Evolutionary conservation across 2,113 vertebrate genomes (phyloP), one percentile per base, ranked within the genome.

Genomic region (Oryzias curvinotus): DNA sequence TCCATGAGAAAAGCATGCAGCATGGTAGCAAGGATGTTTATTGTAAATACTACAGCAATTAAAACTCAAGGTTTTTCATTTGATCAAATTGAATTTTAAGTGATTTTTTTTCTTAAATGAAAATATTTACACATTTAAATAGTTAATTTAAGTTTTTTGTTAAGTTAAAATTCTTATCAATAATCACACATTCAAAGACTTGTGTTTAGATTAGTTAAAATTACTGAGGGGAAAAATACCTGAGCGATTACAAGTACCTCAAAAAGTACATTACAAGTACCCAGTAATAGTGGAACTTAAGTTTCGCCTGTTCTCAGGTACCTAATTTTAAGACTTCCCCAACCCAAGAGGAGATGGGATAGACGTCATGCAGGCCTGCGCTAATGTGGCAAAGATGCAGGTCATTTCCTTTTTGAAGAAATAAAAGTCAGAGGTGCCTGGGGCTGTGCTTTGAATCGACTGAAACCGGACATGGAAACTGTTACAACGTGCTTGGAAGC

Each of bases 381-480:
- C 71, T 80, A 81, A 85, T 67, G 74, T 63, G 79, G 57, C 58
- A 77, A 77, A 68, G 41, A 45, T 71, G 75, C 76, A 78, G 81
- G 69, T 78, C 61, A 85, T 80, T 89, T 90, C 89, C 85, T 72
- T 45, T 73, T 72, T 63, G 68, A 64, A 78, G 73, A 57, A 61
- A 67, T 71, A 76, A 83, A 75, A 49, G 62, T 68, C 49, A 28
- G 14, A 16, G 7, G 18, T 52, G 83, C 86, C 85, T 5, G 61
- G 62, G 87, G 90, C 78, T 36, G 17, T 13, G 52, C 64, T 70
- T 57, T 63, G 51, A 75, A 55, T 78, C 68, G 63, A 62, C 30
- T 56, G 10, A 61, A 75, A 75, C 73, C 43, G 57, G 80, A 85
- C 71, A 75, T 85, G 85, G 88, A 90, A 89, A 87, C 54, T 84